Conservation (phyloP, 2,113 vertebrate genomes). For the Athene cunicularia region DNA sequence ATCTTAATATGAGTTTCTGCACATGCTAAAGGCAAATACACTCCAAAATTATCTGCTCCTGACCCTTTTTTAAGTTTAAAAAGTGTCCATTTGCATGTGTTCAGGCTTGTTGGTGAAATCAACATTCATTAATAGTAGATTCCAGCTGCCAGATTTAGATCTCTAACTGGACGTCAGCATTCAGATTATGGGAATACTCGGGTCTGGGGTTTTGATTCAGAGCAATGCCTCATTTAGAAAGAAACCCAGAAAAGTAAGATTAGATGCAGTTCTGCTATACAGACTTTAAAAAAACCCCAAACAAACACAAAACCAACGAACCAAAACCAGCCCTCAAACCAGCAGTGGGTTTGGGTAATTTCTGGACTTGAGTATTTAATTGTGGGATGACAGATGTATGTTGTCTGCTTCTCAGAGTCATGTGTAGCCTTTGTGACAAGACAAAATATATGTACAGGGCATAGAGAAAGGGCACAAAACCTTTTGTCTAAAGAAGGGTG, state of each 20-base stretch:
- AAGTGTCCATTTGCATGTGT: conserved; percentile 10
- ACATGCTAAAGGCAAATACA: conserved; percentile 15
- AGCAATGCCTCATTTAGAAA: not conserved
- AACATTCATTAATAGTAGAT: not conserved
- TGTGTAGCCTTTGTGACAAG: not conserved
- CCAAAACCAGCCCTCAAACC: fast-evolving
- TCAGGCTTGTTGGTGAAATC: not conserved
- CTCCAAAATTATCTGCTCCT: not conserved
- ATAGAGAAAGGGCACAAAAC: not conserved
- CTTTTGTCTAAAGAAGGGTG: not conserved
- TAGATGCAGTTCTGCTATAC: not conserved
- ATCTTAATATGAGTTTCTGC: conserved; percentile 30
- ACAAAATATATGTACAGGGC: not conserved
- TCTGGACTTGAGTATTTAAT: not conserved
- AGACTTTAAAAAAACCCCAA: not conserved
- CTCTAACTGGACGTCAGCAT: not conserved
- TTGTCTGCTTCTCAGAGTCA: not conserved
- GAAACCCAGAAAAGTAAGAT: not conserved
- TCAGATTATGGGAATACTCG: conserved; percentile 13
- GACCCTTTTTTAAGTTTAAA: not conserved
- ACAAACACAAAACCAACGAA: not conserved
- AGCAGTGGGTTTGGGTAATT: not conserved
- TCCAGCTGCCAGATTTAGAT: conserved; percentile 43
- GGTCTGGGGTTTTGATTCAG: conserved; percentile 1
- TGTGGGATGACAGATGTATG: not conserved